phyloP scores from a whole-genome alignment of 2,113 vertebrate genomes.

The Lota lota region DNA sequence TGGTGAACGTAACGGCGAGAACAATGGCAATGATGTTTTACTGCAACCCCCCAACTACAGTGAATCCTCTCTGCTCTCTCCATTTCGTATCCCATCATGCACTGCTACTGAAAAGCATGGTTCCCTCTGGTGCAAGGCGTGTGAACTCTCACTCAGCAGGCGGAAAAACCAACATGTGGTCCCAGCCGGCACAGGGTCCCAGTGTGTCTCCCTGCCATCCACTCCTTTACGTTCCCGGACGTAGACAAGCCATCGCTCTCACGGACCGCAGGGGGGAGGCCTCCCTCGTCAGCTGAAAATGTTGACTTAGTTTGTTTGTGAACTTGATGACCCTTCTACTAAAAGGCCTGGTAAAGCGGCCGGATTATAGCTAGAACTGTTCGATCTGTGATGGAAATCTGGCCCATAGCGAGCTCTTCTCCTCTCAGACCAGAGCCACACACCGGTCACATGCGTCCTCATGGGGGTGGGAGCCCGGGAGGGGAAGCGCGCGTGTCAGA shows the following conservation, averaged over 20 bases:
- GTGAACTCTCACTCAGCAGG: constrained; percentile 63
- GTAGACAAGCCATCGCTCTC: constrained; percentile 56
- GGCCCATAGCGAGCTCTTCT: too few relatives aligned
- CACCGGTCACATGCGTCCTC: too few relatives aligned
- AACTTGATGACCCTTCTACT: too few relatives aligned
- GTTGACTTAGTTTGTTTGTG: neutral
- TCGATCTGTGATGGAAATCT: too few relatives aligned
- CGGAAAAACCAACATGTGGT: constrained; percentile 72
- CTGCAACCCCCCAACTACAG: constrained; percentile 24
- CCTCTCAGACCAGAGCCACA: too few relatives aligned
- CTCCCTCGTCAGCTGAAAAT: constrained; percentile 27
- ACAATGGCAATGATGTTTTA: constrained; percentile 29
- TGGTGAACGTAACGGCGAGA: constrained; percentile 47
- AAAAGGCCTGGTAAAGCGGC: too few relatives aligned
- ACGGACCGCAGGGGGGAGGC: constrained; percentile 43
- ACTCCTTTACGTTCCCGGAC: constrained; percentile 62
- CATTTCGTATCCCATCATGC: constrained; percentile 55
- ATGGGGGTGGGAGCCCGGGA: too few relatives aligned
- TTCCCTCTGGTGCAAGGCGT: constrained; percentile 58
- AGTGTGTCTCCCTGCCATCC: constrained; percentile 67
- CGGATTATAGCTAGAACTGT: too few relatives aligned
- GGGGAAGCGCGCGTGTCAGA: too few relatives aligned
- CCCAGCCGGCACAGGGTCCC: constrained; percentile 63
- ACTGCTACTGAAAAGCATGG: constrained; percentile 53
- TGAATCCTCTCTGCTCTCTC: constrained; percentile 8